phyloP scores from a whole-genome alignment of 2,113 vertebrate genomes.

The Geococcyx californianus region DNA sequence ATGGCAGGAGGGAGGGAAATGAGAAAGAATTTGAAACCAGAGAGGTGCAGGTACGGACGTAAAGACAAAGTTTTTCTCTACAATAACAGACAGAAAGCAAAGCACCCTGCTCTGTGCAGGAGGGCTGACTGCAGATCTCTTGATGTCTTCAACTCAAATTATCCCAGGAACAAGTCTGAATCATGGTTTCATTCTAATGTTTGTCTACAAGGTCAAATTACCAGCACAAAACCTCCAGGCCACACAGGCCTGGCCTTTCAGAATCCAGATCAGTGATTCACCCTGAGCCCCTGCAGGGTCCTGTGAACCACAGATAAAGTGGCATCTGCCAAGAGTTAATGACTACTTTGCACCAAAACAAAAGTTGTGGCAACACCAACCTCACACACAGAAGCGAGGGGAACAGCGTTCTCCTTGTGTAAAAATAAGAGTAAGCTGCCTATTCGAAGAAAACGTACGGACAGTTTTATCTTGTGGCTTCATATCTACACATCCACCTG shows the following conservation, averaged over 20 bases:
- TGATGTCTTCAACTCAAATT: not conserved
- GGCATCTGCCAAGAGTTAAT: not conserved
- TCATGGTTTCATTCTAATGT: not conserved
- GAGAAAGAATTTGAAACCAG: not conserved
- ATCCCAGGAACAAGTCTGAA: not conserved
- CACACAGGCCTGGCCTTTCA: not conserved
- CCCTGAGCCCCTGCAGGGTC: not conserved
- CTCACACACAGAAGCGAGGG: not conserved
- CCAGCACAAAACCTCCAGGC: not conserved
- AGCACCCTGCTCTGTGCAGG: not conserved
- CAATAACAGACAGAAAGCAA: not conserved
- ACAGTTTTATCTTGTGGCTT: not conserved
- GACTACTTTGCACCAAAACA: not conserved
- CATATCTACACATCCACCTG: not conserved
- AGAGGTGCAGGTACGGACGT: not conserved
- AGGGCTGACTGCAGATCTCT: not conserved
- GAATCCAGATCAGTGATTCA: not conserved
- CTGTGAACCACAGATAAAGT: not conserved
- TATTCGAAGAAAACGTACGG: not conserved
- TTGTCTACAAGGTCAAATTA: not conserved
- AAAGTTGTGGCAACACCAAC: not conserved
- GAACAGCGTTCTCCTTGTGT: not conserved
- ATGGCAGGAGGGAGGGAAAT: not conserved
- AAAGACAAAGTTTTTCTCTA: not conserved
- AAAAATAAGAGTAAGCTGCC: not conserved